These are phyloP conservation scores for Glossophaga mutica DNA, from an alignment of 2,797 vertebrate genomes.

Conservation along the genomic window DNA sequence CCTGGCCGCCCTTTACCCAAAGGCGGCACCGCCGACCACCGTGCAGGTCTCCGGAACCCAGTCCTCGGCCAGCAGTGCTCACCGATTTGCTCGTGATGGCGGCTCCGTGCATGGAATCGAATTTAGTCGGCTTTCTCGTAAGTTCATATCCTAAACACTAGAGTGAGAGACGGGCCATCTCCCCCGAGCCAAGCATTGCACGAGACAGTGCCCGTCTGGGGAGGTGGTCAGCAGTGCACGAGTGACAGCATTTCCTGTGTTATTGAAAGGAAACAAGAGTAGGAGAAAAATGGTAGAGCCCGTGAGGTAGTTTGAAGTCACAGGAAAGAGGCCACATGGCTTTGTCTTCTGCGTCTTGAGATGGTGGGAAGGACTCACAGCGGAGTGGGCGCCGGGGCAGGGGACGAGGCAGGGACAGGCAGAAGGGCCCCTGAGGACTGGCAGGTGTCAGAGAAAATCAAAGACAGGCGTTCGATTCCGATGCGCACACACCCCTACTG, in stretches of 20 bases:
- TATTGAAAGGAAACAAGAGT: background rate
- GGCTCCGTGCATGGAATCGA: background rate
- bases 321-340: background rate
- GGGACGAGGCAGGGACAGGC: background rate
- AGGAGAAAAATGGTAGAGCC: background rate
- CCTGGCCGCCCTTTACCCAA: background rate
- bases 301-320: background rate
- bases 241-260: background rate
- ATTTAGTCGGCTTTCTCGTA: background rate
- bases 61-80: background rate
- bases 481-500: background rate
- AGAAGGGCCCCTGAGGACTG: background rate
- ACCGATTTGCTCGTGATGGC: too few species aligned
- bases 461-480: background rate
- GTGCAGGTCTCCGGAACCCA: too few species aligned
- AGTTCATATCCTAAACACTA: background rate
- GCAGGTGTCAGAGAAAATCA: background rate
- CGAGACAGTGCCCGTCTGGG: too few species aligned
- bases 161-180: background rate
- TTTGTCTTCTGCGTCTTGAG: background rate
- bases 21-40: background rate
- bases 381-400: background rate
- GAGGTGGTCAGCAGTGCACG: too few species aligned
- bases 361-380: fast-evolving
- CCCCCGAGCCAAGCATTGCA: background rate